Conservation (phyloP, 2,113 vertebrate species). For the Tautogolabrus adspersus region DNA sequence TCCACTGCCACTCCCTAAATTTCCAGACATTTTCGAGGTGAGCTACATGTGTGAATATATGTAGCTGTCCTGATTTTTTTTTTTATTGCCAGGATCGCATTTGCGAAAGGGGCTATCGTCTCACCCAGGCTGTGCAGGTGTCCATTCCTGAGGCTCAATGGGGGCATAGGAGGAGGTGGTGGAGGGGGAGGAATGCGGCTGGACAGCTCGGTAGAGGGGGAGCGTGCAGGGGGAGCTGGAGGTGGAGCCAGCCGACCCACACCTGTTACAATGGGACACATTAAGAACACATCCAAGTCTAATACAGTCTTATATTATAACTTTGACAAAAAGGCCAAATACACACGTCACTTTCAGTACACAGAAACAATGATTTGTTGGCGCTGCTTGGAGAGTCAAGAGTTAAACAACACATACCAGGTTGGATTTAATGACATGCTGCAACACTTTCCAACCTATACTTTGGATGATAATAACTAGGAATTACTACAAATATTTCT, state of each 20-base stretch:
- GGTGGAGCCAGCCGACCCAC: constrained; percentile 88
- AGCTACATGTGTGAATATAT: no score
- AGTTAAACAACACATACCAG: neutral
- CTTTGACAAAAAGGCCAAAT: neutral
- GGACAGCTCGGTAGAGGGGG: constrained; percentile 92
- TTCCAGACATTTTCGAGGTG: no score
- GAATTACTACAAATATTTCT: constrained; percentile 10
- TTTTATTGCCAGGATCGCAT: no score
- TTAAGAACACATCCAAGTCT: neutral
- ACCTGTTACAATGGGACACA: constrained; percentile 44
- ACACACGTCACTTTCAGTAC: neutral
- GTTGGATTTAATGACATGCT: neutral
- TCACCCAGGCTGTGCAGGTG: constrained; percentile 87
- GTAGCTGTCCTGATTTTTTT: no score
- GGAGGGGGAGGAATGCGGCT: constrained; percentile 83
- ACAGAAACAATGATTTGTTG: neutral
- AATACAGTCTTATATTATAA: neutral
- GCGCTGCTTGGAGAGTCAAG: no score
- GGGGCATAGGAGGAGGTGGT: constrained; percentile 77
- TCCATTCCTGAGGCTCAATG: constrained; percentile 86
- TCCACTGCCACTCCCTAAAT: no score
- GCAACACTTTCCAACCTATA: constrained; percentile 1
- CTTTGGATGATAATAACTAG: neutral
- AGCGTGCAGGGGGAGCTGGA: constrained; percentile 92
- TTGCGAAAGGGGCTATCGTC: no score